Percentiles rank a stretch among this genome's conserved stretches.
Conservation (phyloP, 2,113 vertebrate genomes). For the Chionomys nivalis region DNA sequence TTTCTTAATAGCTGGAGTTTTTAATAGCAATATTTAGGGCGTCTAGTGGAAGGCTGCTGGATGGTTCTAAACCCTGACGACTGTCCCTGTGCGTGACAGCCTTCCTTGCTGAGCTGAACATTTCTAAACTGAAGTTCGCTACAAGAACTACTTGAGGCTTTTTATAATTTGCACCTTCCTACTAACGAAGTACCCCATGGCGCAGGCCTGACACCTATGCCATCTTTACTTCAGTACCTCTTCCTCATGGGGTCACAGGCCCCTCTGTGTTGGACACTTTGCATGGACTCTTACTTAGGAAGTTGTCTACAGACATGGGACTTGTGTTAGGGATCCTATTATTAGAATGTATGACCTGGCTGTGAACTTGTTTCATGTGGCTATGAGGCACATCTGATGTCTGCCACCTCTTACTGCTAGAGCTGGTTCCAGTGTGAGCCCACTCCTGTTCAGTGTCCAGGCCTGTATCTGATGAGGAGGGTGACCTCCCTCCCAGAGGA, state of each 20-base stretch:
- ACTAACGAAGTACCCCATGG: not conserved
- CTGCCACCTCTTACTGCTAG: not conserved
- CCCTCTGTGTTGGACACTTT: not conserved
- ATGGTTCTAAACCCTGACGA: not conserved
- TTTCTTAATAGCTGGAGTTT: constrained; percentile 77
- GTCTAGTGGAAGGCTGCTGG: constrained; percentile 21
- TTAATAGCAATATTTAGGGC: not conserved
- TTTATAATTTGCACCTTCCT: not conserved
- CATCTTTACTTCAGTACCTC: not conserved
- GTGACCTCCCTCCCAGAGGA: not conserved
- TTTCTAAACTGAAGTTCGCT: constrained; percentile 10
- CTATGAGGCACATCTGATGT: not conserved
- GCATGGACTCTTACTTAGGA: not conserved
- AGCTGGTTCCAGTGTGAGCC: not conserved
- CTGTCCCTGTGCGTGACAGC: not conserved
- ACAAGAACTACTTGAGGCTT: not conserved
- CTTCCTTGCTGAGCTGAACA: constrained; percentile 36
- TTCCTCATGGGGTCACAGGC: not conserved
- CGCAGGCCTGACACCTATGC: not conserved
- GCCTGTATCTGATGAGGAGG: not conserved
- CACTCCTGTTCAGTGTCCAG: not conserved
- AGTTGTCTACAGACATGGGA: not conserved
- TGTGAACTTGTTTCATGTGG: not conserved
- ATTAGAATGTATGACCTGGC: not conserved
- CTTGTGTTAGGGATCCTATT: not conserved